Evolutionary conservation across 2,888 invertebrate species (phyloP), one percentile per base, ranked within the genome.

Genomic region (Dynastes grantii): DNA sequence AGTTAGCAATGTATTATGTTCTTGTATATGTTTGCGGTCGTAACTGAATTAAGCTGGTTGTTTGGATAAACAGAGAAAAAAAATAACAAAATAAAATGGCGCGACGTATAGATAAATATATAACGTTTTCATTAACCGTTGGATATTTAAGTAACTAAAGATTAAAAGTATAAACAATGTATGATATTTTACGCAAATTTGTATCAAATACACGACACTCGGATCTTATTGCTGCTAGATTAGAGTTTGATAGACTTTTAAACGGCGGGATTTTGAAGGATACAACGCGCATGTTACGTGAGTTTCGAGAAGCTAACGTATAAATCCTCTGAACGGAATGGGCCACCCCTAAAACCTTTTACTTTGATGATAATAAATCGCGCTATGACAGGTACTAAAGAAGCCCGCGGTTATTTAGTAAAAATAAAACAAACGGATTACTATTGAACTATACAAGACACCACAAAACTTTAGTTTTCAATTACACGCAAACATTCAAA

Each of bases 1-100:
- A 68, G 68, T 68, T 68, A 51, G 68, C 68, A 68, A 68, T 68
- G 40, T 51, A 49, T 65, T 40, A 68, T 29, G 51, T 49, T 27
- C 49, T n/a, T 27, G 22, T 51, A 68, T 16, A 27, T 5, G 13
- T 51, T 40, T 65, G 16, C 13, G 22, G 22, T 4, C n/a, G 22
- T 22, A 22, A 53, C 40, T 11, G 45, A 22, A 68, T 68, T 68
- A 29, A 49, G 27, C 49, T 8, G 22, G 22, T 22, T 2, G 49
- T 22, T 68, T 51, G n/a, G 49, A 68, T 68, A 68, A 68, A 68
- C 51, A 51, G 51, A 68, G 3, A 22, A 11, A 32, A 32, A 4
- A 32, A 32, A 11, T 8, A 11, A 2, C 8, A 45, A 45, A 45
- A 45, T 9, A 45, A 45, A 45, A 9, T 45, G 8, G 45, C 45